Base-by-base conservation (phyloP, 2,888 invertebrate species). In the Diplazon laetatorius region DNA sequence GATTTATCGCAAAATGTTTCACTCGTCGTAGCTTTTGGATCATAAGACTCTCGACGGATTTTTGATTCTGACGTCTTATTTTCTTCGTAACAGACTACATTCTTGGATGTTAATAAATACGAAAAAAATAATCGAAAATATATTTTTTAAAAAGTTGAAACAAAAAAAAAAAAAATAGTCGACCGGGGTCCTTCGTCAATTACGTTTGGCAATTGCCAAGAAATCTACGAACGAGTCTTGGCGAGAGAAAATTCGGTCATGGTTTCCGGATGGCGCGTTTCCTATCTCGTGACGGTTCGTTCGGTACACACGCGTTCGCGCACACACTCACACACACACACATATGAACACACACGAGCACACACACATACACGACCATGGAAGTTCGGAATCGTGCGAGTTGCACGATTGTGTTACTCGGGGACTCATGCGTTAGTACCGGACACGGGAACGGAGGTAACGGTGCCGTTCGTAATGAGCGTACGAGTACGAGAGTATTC, bases 251-350 rank as follows among this genome's bases (percentile, higher is more conserved):
- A 60, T 65, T 75, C 72, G 72, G 77, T 77, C 77, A 77, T 68
- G 70, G 72, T 72, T 55, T 68, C 77, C 71, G 72, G 76, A 77
- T 68, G 62, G 60, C 22, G 30, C 59, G 70, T 70, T 70, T 76
- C 71, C 71, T 77, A 66, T 71, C 66, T 71, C 76, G 66, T 77
- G 77, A 77, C 77, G 77, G 72, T 72, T 63, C 77, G 68, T 25
- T 72, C 72, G 72, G 72, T 63, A 68, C 71, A 62, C 66, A 52
- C 72, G 60, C n/a, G n/a, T n/a, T n/a, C n/a, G 59, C 52, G 37
- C 20, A 44, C 25, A 30, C 37, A 16, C 37, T 30, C 37, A 9
- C 16, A 30, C 57, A 59, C n/a, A n/a, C n/a, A n/a, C n/a, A n/a
- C n/a, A n/a, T n/a, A n/a, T n/a, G n/a, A n/a, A n/a, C n/a, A n/a